Percentiles rank a stretch among this genome's conserved stretches.
These are phyloP conservation scores for Menura novaehollandiae DNA, from an alignment of 2,113 vertebrate species.

Conservation along the genomic window DNA sequence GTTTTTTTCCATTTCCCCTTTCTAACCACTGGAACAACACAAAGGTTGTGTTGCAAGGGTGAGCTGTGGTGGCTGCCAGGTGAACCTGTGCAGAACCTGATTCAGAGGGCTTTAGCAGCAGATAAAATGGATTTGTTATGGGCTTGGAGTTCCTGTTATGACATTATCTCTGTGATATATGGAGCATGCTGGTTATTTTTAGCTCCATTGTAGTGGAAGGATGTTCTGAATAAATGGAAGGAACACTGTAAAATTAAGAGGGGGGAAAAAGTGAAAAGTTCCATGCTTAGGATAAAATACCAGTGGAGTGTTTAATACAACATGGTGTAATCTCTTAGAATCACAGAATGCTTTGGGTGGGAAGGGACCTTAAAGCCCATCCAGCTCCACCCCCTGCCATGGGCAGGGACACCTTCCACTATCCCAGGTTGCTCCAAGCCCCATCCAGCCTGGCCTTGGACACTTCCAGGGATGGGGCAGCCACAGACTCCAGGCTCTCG, in stretches of 20 bases:
- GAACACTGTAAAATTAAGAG: neutral
- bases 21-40: neutral
- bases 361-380: neutral
- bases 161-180: conserved; percentile 45
- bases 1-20: neutral
- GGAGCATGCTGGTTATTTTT: conserved; percentile 6
- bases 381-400: neutral
- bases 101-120: neutral
- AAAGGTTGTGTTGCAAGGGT: neutral
- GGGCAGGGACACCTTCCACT: neutral
- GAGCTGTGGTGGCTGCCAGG: neutral
- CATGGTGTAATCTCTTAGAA: neutral
- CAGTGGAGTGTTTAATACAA: neutral
- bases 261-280: neutral
- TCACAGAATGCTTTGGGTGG: neutral
- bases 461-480: neutral
- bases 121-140: conserved; percentile 3
- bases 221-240: neutral
- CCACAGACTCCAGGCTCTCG: neutral
- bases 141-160: conserved; percentile 49
- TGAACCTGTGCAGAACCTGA: neutral
- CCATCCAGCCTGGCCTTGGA: neutral
- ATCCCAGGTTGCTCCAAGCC: neutral
- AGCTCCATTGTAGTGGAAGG: conserved; percentile 12
- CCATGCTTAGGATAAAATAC: neutral